Conservation (phyloP, 2,888 invertebrate genomes). For the Muschampia plurimacula region DNA sequence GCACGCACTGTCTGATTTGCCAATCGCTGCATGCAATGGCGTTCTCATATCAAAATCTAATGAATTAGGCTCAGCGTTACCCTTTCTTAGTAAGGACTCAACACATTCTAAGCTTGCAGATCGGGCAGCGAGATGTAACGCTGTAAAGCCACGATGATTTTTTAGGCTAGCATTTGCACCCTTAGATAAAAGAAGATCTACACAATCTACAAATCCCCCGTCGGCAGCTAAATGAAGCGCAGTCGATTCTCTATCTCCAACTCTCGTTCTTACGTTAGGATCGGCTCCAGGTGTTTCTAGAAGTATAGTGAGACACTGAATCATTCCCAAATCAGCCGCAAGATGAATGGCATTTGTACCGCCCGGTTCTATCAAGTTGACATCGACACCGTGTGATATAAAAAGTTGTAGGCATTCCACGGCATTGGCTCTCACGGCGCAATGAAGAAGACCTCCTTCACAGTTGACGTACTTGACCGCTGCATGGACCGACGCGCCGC, state of each 20-base stretch:
- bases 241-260: conserved; percentile 90
- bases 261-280: conserved; percentile 88
- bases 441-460: conserved; percentile 93
- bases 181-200: conserved; percentile 89
- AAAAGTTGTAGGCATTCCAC: conserved; percentile 92
- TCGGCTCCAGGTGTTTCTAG: conserved; percentile 90
- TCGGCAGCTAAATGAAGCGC: conserved; percentile 95
- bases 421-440: conserved; percentile 94
- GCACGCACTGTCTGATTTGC: conserved; percentile 92
- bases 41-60: conserved; percentile 93
- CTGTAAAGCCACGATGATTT: conserved; percentile 93
- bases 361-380: conserved; percentile 90
- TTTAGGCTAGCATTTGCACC: conserved; percentile 91
- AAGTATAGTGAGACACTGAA: conserved; percentile 91
- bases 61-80: conserved; percentile 91
- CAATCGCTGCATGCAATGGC: conserved; percentile 93
- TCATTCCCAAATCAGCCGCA: conserved; percentile 92
- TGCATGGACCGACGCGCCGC: conserved; percentile 89
- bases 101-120: conserved; percentile 93
- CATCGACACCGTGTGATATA: conserved; percentile 90
- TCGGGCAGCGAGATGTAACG: conserved; percentile 93
- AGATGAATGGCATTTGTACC: conserved; percentile 93
- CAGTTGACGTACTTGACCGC: conserved; percentile 88
- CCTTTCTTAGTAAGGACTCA: conserved; percentile 90
- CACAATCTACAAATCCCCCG: conserved; percentile 93